Percentiles rank a stretch among this genome's conserved stretches.
phyloP scores from a whole-genome alignment of 2,797 vertebrate species.

The Falco biarmicus region DNA sequence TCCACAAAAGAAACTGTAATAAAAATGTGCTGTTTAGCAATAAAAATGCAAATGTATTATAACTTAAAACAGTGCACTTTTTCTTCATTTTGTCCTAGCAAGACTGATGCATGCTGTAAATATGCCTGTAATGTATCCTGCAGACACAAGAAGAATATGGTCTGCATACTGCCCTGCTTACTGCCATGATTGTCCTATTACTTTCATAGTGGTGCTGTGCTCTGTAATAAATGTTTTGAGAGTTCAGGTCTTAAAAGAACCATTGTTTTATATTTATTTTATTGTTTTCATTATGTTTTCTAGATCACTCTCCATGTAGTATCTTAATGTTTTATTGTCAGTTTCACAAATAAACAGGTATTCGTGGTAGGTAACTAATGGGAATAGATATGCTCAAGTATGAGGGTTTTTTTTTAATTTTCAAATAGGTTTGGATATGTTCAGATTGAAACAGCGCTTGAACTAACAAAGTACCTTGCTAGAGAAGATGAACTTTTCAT shows the following conservation, averaged over 20 bases:
- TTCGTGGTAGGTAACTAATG: neutral
- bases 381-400: neutral
- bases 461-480: slow-evolving; percentile 81
- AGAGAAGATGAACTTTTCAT: slow-evolving; percentile 78
- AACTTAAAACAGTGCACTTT: neutral
- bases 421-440: slow-evolving; percentile 74
- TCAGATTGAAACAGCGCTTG: slow-evolving; percentile 76
- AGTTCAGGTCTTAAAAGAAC: neutral
- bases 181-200: neutral
- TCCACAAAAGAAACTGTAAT: neutral
- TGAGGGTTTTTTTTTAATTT: neutral
- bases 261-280: neutral
- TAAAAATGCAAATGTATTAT: neutral
- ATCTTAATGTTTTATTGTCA: neutral
- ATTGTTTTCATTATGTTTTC: neutral
- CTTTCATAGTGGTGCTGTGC: neutral
- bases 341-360: neutral
- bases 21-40: neutral
- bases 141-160: neutral
- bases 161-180: neutral
- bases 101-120: neutral
- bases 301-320: neutral
- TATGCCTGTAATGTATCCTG: neutral
- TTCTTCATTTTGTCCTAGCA: neutral
- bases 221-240: neutral